Percentiles rank a stretch among this genome's conserved stretches.
Evolutionary conservation across 37 sponge, comb jelly and placozoan species (phyloP).

Genomic region (Ianthella basta): DNA sequence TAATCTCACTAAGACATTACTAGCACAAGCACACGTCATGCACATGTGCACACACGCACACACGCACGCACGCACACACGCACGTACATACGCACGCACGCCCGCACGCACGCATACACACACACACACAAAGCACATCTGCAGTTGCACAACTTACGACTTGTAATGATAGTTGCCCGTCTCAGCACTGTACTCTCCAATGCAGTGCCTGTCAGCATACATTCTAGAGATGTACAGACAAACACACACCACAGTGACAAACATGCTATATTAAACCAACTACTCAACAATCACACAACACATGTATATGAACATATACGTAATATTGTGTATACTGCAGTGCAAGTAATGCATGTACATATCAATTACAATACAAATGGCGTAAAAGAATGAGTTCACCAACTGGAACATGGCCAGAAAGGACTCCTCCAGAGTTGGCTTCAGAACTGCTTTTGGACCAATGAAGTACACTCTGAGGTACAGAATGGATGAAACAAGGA

Average conservation of each 20-base stretch:
- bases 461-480: neutral
- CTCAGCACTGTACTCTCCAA: slow-evolving; percentile 21
- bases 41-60: too few species aligned
- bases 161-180: slow-evolving; percentile 28
- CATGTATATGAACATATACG: too few species aligned
- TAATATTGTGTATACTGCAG: too few species aligned
- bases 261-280: neutral
- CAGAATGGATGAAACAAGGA: neutral
- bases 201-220: slow-evolving; percentile 20
- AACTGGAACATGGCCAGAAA: slow-evolving; percentile 30
- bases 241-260: neutral
- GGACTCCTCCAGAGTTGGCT: slow-evolving; percentile 25
- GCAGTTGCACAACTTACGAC: slow-evolving; percentile 1
- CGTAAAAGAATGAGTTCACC: neutral
- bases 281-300: too few species aligned
- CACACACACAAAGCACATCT: neutral
- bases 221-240: neutral
- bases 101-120: neutral
- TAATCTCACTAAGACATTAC: too few species aligned
- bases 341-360: too few species aligned
- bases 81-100: neutral
- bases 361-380: too few species aligned
- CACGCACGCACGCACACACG: too few species aligned
- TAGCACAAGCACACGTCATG: too few species aligned
- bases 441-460: neutral